Conservation (phyloP, 2,888 invertebrate genomes). For the Microctonus hyperodae region DNA sequence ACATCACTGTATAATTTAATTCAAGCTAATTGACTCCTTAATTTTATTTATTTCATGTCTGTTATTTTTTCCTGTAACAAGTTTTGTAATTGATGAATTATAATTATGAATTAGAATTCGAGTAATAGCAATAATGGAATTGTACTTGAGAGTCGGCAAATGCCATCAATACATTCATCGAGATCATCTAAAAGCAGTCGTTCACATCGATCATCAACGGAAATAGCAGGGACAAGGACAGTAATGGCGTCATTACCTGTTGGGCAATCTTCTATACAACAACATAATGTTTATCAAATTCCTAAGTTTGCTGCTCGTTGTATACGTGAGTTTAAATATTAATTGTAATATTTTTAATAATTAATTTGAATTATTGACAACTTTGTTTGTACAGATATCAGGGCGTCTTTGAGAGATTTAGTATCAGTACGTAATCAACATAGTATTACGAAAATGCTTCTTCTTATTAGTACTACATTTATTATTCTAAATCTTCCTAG, state of each 20-base stretch:
- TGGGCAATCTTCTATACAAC: slow-evolving; percentile 40
- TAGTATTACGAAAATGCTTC: slow-evolving; percentile 72
- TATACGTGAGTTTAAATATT: slow-evolving; percentile 51
- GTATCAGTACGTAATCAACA: slow-evolving; percentile 66
- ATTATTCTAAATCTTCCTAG: slow-evolving; percentile 71
- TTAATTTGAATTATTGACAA: neutral
- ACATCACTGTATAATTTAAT: neutral
- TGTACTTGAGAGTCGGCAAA: slow-evolving; percentile 54
- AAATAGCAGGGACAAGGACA: slow-evolving; percentile 13
- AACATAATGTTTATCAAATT: slow-evolving; percentile 48
- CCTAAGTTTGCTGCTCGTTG: slow-evolving; percentile 49
- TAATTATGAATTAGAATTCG: slow-evolving; percentile 46
- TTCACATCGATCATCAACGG: slow-evolving; percentile 48
- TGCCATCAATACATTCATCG: slow-evolving; percentile 61
- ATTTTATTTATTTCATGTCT: too few species aligned
- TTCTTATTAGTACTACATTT: slow-evolving; percentile 73
- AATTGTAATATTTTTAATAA: neutral
- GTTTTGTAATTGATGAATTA: neutral
- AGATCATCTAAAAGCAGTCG: slow-evolving; percentile 58
- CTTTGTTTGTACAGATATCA: slow-evolving; percentile 59
- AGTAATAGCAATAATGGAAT: slow-evolving; percentile 55
- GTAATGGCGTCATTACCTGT: slow-evolving; percentile 21
- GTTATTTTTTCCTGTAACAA: neutral
- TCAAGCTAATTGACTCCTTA: neutral
- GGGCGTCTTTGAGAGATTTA: slow-evolving; percentile 62